Conservation (phyloP, 1,140 invertebrate species). For the Tetraneura akinire region DNA sequence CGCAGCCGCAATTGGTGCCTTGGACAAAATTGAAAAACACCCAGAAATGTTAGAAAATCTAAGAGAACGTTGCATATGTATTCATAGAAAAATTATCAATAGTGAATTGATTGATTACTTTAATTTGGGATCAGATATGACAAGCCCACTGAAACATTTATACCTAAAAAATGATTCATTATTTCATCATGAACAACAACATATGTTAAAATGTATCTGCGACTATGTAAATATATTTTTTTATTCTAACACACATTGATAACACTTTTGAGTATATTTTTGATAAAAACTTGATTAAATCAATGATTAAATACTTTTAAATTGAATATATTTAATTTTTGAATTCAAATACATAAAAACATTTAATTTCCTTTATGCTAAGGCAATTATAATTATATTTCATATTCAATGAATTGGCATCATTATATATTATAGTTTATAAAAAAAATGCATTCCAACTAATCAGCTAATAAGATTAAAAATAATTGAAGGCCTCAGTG, state of each 20-base stretch:
- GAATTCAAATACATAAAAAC: background rate
- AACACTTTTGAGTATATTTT: too few species aligned
- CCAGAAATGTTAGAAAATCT: conserved; percentile 67
- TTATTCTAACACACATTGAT: too few species aligned
- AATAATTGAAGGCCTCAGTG: too few species aligned
- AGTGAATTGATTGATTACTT: conserved; percentile 60
- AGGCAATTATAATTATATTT: background rate
- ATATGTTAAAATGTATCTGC: conserved; percentile 40
- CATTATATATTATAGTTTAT: too few species aligned
- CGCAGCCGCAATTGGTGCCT: conserved; percentile 76
- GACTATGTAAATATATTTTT: conserved; percentile 47
- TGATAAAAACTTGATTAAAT: too few species aligned
- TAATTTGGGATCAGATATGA: conserved; percentile 64
- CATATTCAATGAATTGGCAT: too few species aligned
- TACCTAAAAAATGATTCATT: conserved; percentile 63
- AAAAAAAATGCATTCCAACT: too few species aligned
- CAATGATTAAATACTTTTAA: too few species aligned
- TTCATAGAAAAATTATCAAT: conserved; percentile 60
- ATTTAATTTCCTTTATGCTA: background rate
- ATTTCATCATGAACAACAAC: conserved; percentile 56
- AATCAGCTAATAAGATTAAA: too few species aligned
- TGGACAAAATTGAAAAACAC: conserved; percentile 74
- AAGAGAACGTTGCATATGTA: conserved; percentile 61
- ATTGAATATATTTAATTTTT: background rate
- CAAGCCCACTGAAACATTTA: conserved; percentile 81